phyloP scores from a whole-genome alignment of 2,888 invertebrate genomes.

The Nephrotoma appendiculata region DNA sequence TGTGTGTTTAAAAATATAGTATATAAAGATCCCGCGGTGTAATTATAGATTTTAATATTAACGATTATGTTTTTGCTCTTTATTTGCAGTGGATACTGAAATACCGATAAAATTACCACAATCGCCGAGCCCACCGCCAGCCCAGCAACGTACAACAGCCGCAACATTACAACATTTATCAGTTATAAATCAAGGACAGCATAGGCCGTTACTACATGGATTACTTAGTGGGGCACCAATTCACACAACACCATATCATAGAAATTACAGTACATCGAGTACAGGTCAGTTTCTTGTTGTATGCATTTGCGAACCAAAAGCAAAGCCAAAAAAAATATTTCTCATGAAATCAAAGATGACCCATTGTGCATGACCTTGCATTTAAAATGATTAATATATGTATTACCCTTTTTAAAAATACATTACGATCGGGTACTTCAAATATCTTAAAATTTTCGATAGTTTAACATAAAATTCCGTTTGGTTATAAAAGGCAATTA shows the following conservation, averaged over 20 bases:
- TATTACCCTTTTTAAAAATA: neutral
- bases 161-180: constrained; percentile 22
- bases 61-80: constrained; percentile 9
- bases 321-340: neutral
- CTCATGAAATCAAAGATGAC: neutral
- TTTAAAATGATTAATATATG: neutral
- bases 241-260: constrained; percentile 31
- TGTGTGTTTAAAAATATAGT: neutral
- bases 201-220: constrained; percentile 32
- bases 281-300: constrained; percentile 25
- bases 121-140: constrained; percentile 32
- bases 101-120: constrained; percentile 32
- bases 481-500: neutral
- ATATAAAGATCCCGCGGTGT: neutral
- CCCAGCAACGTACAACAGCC: constrained; percentile 17
- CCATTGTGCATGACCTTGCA: neutral
- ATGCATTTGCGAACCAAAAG: neutral
- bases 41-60: neutral
- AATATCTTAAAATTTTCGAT: neutral
- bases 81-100: constrained; percentile 29
- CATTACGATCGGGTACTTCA: neutral
- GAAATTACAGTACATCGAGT: constrained; percentile 32
- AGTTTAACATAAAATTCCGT: neutral
- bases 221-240: constrained; percentile 31
- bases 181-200: constrained; percentile 17